phyloP scores from a whole-genome alignment of 2,113 vertebrate genomes.

The Pelvicachromis taeniatus region DNA sequence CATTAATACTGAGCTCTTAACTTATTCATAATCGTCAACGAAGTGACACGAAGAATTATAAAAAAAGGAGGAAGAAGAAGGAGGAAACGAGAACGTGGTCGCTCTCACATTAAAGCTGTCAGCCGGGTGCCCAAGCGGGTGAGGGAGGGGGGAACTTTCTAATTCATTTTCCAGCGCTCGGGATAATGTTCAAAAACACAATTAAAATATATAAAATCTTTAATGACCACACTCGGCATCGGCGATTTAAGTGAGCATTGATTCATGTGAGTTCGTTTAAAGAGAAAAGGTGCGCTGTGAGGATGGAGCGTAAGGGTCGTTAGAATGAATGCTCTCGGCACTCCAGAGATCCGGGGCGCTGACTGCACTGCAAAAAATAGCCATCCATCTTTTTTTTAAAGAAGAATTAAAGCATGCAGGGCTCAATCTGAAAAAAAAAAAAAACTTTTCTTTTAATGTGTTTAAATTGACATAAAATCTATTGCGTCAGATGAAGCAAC shows the following conservation, averaged over 20 bases:
- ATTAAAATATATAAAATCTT: conserved; percentile 62
- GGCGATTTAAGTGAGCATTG: conserved; percentile 52
- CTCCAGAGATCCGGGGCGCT: conserved; percentile 41
- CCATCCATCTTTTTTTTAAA: neutral
- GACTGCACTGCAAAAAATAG: conserved; percentile 30
- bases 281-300: conserved; percentile 35
- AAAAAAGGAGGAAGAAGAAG: neutral
- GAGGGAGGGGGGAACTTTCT: conserved; percentile 13
- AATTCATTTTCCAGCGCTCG: conserved; percentile 45
- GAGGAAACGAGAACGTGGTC: neutral
- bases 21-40: conserved; percentile 64
- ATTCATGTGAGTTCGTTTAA: conserved; percentile 66
- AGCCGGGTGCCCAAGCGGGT: conserved; percentile 37
- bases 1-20: conserved; percentile 56
- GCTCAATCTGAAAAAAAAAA: neutral
- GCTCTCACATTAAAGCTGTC: conserved; percentile 45
- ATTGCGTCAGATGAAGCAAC: too few species aligned
- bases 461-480: neutral
- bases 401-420: neutral
- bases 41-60: neutral
- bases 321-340: conserved; percentile 59
- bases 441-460: neutral
- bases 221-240: conserved; percentile 57
- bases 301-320: conserved; percentile 44
- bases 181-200: conserved; percentile 56